phyloP scores from a whole-genome alignment of 2,113 vertebrate genomes.

The Antechinus stuartii region DNA sequence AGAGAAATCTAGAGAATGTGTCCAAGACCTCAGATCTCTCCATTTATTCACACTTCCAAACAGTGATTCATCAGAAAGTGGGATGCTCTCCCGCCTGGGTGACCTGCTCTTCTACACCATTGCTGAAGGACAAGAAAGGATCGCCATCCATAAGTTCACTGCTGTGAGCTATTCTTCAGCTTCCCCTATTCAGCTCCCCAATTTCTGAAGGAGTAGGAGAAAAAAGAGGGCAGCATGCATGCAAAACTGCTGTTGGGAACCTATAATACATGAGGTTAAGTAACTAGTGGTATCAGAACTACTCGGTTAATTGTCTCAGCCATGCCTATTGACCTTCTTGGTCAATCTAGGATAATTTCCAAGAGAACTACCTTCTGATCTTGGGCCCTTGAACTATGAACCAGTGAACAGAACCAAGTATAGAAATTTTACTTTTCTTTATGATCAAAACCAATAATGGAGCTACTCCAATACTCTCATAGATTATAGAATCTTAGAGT shows the following conservation, averaged over 20 bases:
- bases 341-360: not conserved
- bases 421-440: not conserved
- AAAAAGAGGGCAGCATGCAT: not conserved
- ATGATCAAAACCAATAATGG: not conserved
- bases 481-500: not conserved
- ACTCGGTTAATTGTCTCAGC: not conserved
- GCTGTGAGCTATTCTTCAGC: conserved; percentile 81
- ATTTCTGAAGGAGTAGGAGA: conserved; percentile 10
- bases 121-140: conserved; percentile 88
- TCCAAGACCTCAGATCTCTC: conserved; percentile 53
- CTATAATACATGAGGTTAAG: not conserved
- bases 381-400: not conserved
- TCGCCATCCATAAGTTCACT: conserved; percentile 89
- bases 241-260: not conserved
- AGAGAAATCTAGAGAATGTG: conserved; percentile 11
- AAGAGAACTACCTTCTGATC: not conserved
- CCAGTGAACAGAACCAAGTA: not conserved
- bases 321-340: conserved; percentile 9
- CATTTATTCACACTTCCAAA: conserved; percentile 48
- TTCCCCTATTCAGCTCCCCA: not conserved
- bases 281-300: not conserved
- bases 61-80: conserved; percentile 78
- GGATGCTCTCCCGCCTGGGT: conserved; percentile 86
- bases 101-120: conserved; percentile 92
- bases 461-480: not conserved